phyloP scores from a whole-genome alignment of 2,888 invertebrate genomes.

The Ophioninae sp. region DNA sequence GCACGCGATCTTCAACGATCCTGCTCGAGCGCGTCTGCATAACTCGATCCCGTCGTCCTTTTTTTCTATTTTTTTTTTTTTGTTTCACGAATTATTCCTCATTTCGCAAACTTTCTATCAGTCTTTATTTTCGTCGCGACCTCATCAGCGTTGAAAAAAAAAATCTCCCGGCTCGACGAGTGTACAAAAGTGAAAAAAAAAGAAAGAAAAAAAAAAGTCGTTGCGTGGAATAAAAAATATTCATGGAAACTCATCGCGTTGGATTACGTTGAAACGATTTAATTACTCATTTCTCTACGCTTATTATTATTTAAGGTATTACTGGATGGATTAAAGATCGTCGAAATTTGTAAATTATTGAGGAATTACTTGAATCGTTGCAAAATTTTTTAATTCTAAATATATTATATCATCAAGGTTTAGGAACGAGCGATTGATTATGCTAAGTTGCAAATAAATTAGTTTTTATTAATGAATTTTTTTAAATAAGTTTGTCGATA shows the following conservation, averaged over 20 bases:
- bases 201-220: background rate
- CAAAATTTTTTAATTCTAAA: too few species aligned
- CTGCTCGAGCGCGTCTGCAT: slow-evolving; percentile 50
- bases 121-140: slow-evolving; percentile 18
- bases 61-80: slow-evolving; percentile 6
- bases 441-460: too few species aligned
- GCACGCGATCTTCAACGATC: slow-evolving; percentile 59
- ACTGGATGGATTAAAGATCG: too few species aligned
- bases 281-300: background rate
- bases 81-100: slow-evolving; percentile 17
- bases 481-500: too few species aligned
- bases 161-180: background rate
- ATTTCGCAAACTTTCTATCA: slow-evolving; percentile 30
- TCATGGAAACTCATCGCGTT: background rate
- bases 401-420: too few species aligned
- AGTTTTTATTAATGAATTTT: too few species aligned
- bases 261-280: background rate
- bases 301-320: background rate
- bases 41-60: slow-evolving; percentile 20
- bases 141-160: background rate
- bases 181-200: background rate
- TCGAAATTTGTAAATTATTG: too few species aligned
- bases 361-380: too few species aligned
- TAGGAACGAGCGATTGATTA: too few species aligned
- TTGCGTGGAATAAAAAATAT: background rate